A percentile compares a stretch with the other conserved stretches of the same genome.
These are phyloP conservation scores for Eupeodes latifasciatus DNA, from an alignment of 2,888 invertebrate genomes.

Conservation along the genomic window DNA sequence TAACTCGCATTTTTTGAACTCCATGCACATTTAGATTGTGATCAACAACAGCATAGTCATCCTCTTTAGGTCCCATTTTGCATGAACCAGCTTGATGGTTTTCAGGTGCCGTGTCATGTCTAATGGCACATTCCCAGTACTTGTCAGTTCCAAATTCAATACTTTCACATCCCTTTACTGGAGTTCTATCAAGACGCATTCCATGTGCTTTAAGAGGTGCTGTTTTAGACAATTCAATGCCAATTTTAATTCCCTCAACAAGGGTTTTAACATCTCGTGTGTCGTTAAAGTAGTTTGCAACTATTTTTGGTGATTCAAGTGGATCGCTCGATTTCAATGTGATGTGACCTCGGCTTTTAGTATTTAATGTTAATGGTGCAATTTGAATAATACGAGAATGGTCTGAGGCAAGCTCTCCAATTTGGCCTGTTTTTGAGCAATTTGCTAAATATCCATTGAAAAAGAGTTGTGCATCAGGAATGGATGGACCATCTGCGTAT, in stretches of 20 bases:
- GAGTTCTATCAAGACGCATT: constrained; percentile 90
- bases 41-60: constrained; percentile 91
- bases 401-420: constrained; percentile 90
- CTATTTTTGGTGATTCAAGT: constrained; percentile 91
- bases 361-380: constrained; percentile 92
- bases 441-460: constrained; percentile 94
- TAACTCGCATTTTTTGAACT: constrained; percentile 88
- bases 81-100: constrained; percentile 93
- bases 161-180: constrained; percentile 90
- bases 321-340: constrained; percentile 92
- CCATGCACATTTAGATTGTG: constrained; percentile 87
- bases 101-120: constrained; percentile 90
- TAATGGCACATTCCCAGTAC: constrained; percentile 91
- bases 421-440: constrained; percentile 94
- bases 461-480: constrained; percentile 94
- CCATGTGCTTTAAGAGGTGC: constrained; percentile 88
- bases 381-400: constrained; percentile 89
- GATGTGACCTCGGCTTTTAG: constrained; percentile 92
- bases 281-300: constrained; percentile 88
- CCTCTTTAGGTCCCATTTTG: constrained; percentile 91
- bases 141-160: constrained; percentile 89
- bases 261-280: constrained; percentile 90
- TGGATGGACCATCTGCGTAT: constrained; percentile 89
- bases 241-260: constrained; percentile 93
- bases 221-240: constrained; percentile 89